phyloP scores from a whole-genome alignment of 2,888 invertebrate genomes.

The Chaitophorus viminalis region DNA sequence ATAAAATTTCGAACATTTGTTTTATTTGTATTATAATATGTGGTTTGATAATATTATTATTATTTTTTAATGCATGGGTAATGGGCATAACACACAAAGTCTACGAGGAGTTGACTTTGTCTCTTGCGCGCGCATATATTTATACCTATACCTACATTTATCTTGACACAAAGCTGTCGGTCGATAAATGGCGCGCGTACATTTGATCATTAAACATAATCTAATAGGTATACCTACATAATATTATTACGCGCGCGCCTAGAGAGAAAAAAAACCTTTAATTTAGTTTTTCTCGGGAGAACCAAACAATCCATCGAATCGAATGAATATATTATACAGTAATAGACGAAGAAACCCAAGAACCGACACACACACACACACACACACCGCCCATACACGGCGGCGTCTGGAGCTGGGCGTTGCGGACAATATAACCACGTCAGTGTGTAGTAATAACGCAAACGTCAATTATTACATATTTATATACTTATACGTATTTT shows the following conservation, averaged over 20 bases:
- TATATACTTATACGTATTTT: no score
- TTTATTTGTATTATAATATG: conserved; percentile 26
- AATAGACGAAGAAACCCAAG: background rate
- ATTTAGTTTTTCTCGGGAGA: background rate
- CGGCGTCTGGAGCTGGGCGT: no score
- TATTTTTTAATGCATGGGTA: background rate
- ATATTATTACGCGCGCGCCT: no score
- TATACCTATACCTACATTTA: conserved; percentile 11
- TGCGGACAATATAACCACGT: no score
- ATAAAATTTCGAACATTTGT: conserved; percentile 4
- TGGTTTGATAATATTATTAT: background rate
- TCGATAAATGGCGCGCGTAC: background rate
- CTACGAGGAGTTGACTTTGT: conserved; percentile 27
- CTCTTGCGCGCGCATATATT: background rate
- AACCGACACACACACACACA: background rate
- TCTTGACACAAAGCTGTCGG: conserved; percentile 38
- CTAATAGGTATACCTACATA: background rate
- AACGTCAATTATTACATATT: no score
- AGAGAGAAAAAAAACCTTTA: background rate
- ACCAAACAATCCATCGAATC: background rate
- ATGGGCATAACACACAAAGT: conserved; percentile 14
- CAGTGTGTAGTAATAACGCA: no score
- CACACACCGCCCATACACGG: background rate
- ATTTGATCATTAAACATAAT: background rate
- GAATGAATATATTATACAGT: background rate